Percentiles rank a stretch among this genome's conserved stretches.
These are phyloP conservation scores for Pediacus dermestoides DNA, from an alignment of 2,888 invertebrate genomes.

Conservation along the genomic window DNA sequence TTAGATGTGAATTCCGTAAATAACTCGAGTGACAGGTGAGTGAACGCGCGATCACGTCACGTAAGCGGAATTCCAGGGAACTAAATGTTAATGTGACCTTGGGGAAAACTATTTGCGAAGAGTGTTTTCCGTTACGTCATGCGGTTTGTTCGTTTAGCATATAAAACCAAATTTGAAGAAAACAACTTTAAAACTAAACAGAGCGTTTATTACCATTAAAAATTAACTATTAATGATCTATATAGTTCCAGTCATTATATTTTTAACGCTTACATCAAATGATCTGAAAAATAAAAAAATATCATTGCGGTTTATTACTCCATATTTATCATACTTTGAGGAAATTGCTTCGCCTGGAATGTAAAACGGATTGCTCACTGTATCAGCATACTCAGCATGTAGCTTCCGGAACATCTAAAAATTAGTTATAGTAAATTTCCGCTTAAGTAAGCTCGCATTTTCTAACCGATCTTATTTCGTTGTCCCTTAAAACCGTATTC, in stretches of 20 bases:
- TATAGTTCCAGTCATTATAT: constrained; percentile 50
- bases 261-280: constrained; percentile 66
- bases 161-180: too few relatives aligned
- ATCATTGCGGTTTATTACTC: constrained; percentile 12
- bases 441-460: constrained; percentile 5
- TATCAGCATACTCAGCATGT: constrained; percentile 89
- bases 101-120: too few relatives aligned
- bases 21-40: too few relatives aligned
- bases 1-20: too few relatives aligned
- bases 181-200: too few relatives aligned
- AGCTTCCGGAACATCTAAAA: constrained; percentile 70
- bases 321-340: constrained; percentile 64
- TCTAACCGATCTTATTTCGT: constrained; percentile 85
- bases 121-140: too few relatives aligned
- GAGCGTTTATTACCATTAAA: background rate
- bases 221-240: constrained; percentile 22
- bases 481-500: constrained; percentile 83
- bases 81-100: too few relatives aligned
- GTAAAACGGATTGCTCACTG: constrained; percentile 96
- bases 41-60: too few relatives aligned
- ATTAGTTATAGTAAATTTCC: constrained; percentile 7
- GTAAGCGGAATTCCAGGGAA: too few relatives aligned
- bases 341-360: constrained; percentile 85
- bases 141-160: too few relatives aligned
- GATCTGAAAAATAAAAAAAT: constrained; percentile 55